phyloP scores from a whole-genome alignment of 1,140 invertebrate species.

The Periplaneta americana region DNA sequence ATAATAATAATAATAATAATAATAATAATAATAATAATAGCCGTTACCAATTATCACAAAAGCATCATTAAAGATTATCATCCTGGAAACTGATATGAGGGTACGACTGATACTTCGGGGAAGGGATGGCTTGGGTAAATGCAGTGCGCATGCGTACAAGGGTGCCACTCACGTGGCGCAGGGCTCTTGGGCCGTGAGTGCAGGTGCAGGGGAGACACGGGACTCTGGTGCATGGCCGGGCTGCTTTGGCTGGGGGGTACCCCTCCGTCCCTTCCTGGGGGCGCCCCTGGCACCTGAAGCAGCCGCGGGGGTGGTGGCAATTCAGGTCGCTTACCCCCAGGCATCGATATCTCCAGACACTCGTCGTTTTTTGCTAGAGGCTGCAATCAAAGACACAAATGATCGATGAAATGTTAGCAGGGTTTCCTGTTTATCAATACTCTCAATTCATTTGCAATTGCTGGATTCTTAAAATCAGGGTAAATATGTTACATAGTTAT shows the following conservation, averaged over 20 bases:
- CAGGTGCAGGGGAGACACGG: slow-evolving; percentile 45
- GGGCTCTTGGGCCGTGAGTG: slow-evolving; percentile 33
- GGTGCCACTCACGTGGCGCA: neutral
- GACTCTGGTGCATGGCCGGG: slow-evolving; percentile 31
- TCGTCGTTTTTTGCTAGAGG: slow-evolving; percentile 44
- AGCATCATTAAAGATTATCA: too few relatives aligned
- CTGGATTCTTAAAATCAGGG: too few relatives aligned
- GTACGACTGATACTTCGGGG: neutral
- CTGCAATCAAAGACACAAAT: slow-evolving; percentile 26
- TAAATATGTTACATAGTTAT: too few relatives aligned
- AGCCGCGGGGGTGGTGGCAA: slow-evolving; percentile 21
- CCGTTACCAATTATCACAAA: too few relatives aligned
- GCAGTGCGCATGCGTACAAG: neutral
- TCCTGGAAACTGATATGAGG: too few relatives aligned
- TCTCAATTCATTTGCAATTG: too few relatives aligned
- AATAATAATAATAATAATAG: too few relatives aligned
- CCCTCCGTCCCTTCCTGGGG: slow-evolving; percentile 18
- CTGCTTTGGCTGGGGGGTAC: slow-evolving; percentile 5
- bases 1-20: too few relatives aligned
- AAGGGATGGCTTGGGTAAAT: neutral
- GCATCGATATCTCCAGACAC: slow-evolving; percentile 17
- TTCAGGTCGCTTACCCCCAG: slow-evolving; percentile 5
- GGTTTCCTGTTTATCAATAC: too few relatives aligned
- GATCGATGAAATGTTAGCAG: too few relatives aligned
- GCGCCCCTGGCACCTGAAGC: neutral